Conservation (phyloP, 2,113 vertebrate species). For the Campylomormyrus tamandua region DNA sequence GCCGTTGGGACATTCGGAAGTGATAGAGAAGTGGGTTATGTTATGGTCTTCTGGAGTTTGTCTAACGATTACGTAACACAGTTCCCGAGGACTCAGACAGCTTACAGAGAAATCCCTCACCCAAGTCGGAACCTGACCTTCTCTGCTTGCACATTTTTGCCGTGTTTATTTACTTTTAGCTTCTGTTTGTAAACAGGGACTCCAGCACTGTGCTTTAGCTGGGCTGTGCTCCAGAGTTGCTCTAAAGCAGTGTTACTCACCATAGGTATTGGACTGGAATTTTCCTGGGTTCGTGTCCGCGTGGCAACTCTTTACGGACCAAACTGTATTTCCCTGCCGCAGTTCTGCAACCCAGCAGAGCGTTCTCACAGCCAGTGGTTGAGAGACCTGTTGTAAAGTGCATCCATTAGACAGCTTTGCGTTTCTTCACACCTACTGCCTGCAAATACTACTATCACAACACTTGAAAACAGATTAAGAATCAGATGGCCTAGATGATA, state of each 20-base stretch:
- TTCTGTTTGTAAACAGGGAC: neutral
- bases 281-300: neutral
- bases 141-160: neutral
- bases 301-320: neutral
- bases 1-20: neutral
- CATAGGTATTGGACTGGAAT: neutral
- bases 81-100: neutral
- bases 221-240: neutral
- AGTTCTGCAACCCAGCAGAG: neutral
- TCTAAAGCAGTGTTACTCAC: neutral
- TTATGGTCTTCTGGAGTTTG: neutral
- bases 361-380: neutral
- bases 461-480: neutral
- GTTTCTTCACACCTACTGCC: neutral
- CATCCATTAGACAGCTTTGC: neutral
- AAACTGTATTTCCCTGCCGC: neutral
- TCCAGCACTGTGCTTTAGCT: neutral
- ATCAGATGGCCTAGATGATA: neutral
- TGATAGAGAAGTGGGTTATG: neutral
- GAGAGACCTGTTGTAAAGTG: neutral
- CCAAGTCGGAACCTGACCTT: neutral
- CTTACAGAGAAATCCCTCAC: neutral
- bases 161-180: neutral
- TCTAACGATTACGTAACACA: neutral
- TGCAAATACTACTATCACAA: neutral